A percentile compares a stretch with the other conserved stretches of the same genome.
These are phyloP conservation scores for Elymnias hypermnestra DNA, from an alignment of 1,140 invertebrate species.

Conservation along the genomic window DNA sequence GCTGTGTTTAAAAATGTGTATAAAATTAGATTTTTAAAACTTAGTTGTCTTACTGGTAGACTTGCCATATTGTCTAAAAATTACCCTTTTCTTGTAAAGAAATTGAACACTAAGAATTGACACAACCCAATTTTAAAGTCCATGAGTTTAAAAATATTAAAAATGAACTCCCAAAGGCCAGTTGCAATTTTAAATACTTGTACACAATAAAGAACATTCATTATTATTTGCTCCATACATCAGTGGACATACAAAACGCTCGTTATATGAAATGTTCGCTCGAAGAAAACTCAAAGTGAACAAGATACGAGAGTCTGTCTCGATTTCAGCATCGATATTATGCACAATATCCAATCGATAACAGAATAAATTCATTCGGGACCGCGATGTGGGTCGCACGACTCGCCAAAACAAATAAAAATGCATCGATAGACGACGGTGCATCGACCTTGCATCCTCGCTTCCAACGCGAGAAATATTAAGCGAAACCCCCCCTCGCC, in stretches of 20 bases:
- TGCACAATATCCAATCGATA: conserved; percentile 69
- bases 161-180: not conserved
- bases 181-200: conserved; percentile 6
- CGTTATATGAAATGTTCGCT: conserved; percentile 16
- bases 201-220: conserved; percentile 4
- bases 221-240: conserved; percentile 11
- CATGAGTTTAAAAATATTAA: too few relatives aligned
- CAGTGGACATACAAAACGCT: conserved; percentile 12
- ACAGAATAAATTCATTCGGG: conserved; percentile 71
- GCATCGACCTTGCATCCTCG: conserved; percentile 68
- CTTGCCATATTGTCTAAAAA: too few relatives aligned
- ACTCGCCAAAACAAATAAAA: conserved; percentile 72
- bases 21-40: too few relatives aligned
- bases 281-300: conserved; percentile 13
- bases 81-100: too few relatives aligned
- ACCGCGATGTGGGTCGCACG: conserved; percentile 66
- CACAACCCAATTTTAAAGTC: too few relatives aligned
- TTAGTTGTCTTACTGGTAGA: too few relatives aligned
- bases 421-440: conserved; percentile 63
- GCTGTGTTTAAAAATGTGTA: too few relatives aligned
- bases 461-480: conserved; percentile 15
- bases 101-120: too few relatives aligned
- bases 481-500: conserved; percentile 30
- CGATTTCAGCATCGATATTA: conserved; percentile 53
- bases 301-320: conserved; percentile 13